Percentiles rank a stretch among this genome's conserved stretches.
These are phyloP conservation scores for Bombus turneri DNA, from an alignment of 1,140 invertebrate species.

Conservation along the genomic window DNA sequence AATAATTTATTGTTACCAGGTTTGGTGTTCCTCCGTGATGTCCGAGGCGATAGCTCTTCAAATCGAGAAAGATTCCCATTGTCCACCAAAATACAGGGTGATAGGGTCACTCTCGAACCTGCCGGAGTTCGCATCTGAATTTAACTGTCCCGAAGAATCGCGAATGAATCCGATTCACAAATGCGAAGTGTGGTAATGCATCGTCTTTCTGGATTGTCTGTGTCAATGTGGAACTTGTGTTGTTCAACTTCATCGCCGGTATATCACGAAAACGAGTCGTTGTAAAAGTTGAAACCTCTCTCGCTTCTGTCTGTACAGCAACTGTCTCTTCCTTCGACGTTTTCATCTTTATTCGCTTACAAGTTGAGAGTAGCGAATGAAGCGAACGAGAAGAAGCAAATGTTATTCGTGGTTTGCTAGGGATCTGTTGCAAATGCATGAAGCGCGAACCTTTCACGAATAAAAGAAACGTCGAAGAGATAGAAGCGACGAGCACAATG, in stretches of 20 bases:
- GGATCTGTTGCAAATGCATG: not conserved
- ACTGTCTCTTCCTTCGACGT: not conserved
- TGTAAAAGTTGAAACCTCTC: slow-evolving; percentile 14
- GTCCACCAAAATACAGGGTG: slow-evolving; percentile 90
- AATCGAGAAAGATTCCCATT: slow-evolving; percentile 93
- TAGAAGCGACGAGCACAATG: not conserved
- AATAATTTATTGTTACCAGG: slow-evolving; percentile 81
- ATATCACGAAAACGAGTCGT: not conserved
- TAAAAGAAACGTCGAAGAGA: not conserved
- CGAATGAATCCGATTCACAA: slow-evolving; percentile 96
- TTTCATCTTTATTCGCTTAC: not conserved
- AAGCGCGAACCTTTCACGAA: not conserved
- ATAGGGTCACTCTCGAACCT: slow-evolving; percentile 95
- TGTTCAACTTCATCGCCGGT: slow-evolving; percentile 22
- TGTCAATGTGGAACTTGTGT: not conserved
- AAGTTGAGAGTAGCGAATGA: not conserved
- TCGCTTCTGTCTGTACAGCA: not conserved
- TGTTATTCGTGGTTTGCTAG: not conserved
- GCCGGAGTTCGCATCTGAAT: slow-evolving; percentile 93
- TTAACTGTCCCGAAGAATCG: slow-evolving; percentile 90
- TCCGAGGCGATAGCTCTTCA: slow-evolving; percentile 89
- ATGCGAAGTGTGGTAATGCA: slow-evolving; percentile 94
- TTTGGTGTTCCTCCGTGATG: slow-evolving; percentile 93
- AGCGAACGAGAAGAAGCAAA: not conserved
- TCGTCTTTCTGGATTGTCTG: not conserved